These are phyloP conservation scores for Ophion ventricosus DNA, from an alignment of 2,888 invertebrate genomes.

Conservation along the genomic window DNA sequence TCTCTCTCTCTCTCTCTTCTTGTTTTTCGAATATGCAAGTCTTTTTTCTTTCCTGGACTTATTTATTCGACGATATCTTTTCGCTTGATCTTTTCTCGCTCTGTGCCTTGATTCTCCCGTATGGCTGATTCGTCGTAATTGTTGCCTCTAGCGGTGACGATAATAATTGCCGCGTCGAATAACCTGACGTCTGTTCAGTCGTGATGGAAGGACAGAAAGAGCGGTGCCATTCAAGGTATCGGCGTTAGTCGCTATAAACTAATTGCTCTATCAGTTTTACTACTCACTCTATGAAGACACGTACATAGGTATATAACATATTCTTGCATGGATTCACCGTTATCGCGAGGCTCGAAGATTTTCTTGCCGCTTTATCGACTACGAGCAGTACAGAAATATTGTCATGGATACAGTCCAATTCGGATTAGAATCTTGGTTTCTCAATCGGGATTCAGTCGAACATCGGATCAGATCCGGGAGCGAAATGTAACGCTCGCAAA, in stretches of 20 bases:
- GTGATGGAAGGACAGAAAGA: constrained; percentile 50
- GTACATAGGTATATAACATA: neutral
- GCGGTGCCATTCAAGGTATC: constrained; percentile 67
- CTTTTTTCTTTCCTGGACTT: constrained; percentile 32
- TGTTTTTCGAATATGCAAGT: constrained; percentile 33
- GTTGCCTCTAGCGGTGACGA: constrained; percentile 53
- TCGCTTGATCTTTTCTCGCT: constrained; percentile 26
- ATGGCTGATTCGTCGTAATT: constrained; percentile 46
- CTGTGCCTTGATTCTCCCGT: constrained; percentile 9
- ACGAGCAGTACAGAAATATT: too few species aligned
- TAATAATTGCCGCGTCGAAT: constrained; percentile 61
- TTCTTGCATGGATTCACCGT: constrained; percentile 35
- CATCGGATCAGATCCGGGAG: too few species aligned
- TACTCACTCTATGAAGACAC: neutral
- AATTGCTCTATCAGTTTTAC: constrained; percentile 69
- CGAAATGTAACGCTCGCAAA: too few species aligned
- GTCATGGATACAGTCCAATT: too few species aligned
- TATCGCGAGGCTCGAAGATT: constrained; percentile 42
- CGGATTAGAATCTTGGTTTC: too few species aligned
- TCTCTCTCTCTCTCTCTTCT: neutral
- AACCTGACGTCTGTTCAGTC: constrained; percentile 53
- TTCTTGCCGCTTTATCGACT: constrained; percentile 43
- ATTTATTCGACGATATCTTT: constrained; percentile 50
- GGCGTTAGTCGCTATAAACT: constrained; percentile 66
- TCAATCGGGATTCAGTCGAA: too few species aligned